Percentiles rank a stretch among this genome's conserved stretches.
Evolutionary conservation across 2,113 vertebrate genomes (phyloP).

Genomic region (Clarias macrocephalus): DNA sequence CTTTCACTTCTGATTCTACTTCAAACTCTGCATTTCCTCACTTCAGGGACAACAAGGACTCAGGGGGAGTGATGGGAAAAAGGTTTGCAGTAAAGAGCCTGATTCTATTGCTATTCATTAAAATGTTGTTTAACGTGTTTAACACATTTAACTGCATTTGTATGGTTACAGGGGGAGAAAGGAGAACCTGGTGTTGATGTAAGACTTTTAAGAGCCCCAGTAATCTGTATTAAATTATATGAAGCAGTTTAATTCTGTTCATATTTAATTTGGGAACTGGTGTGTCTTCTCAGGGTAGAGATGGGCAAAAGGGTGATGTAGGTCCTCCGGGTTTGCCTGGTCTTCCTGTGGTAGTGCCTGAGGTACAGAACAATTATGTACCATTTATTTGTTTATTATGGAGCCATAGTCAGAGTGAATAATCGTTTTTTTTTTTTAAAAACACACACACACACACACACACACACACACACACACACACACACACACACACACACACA

Average conservation of each 20-base stretch:
- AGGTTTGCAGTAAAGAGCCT: constrained; percentile 56
- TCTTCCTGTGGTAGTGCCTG: constrained; percentile 66
- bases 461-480: no score
- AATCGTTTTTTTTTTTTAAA: not conserved
- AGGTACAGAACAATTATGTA: constrained; percentile 58
- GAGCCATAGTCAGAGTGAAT: not conserved
- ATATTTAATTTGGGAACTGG: not conserved
- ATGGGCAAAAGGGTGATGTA: constrained; percentile 71
- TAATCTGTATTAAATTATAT: not conserved
- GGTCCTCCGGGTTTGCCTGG: constrained; percentile 75
- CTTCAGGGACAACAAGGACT: constrained; percentile 68
- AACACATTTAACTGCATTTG: constrained; percentile 6
- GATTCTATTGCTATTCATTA: not conserved
- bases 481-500: no score
- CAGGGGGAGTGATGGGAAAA: constrained; percentile 67
- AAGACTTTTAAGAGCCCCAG: constrained; percentile 43
- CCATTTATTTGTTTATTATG: not conserved
- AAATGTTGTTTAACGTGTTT: not conserved
- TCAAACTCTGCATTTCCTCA: not conserved
- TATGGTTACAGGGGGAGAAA: constrained; percentile 68
- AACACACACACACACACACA: no score
- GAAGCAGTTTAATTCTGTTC: not conserved
- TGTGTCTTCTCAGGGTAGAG: constrained; percentile 65
- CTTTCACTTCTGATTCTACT: not conserved
- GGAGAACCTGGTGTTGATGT: constrained; percentile 68